Evolutionary conservation across 1,140 invertebrate species (phyloP).

Genomic region (Lepidostoma basale): DNA sequence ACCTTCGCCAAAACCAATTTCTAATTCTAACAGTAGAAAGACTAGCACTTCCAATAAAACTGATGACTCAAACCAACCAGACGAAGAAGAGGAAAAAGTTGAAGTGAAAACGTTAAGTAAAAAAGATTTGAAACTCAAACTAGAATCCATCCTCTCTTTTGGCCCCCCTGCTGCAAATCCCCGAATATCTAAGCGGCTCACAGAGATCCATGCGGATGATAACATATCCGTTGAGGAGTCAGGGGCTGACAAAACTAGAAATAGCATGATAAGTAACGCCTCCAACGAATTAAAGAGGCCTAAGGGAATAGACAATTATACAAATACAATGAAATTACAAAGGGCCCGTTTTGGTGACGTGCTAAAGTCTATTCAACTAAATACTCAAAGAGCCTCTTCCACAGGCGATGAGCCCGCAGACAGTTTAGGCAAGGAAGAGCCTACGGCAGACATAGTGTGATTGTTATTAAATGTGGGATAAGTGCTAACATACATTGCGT

Average conservation of each 20-base stretch:
- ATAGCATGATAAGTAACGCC: not conserved
- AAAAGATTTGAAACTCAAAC: constrained; percentile 15
- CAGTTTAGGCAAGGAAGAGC: too few relatives aligned
- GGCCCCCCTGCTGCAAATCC: not conserved
- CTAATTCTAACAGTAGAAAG: not conserved
- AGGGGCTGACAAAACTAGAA: not conserved
- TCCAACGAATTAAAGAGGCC: constrained; percentile 9
- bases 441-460: too few relatives aligned
- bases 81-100: constrained; percentile 13
- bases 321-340: constrained; percentile 40
- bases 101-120: constrained; percentile 4
- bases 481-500: too few relatives aligned
- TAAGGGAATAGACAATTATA: constrained; percentile 31
- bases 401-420: too few relatives aligned
- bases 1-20: not conserved
- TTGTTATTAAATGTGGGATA: too few relatives aligned
- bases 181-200: not conserved
- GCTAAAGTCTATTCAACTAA: constrained; percentile 36
- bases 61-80: not conserved
- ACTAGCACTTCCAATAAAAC: not conserved
- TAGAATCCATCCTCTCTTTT: constrained; percentile 22
- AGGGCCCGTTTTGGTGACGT: constrained; percentile 40
- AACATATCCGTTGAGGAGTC: not conserved
- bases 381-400: not conserved
- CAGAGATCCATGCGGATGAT: not conserved